Evolutionary conservation across 2,113 vertebrate species (phyloP).

Genomic region (Sminthopsis crassicaudata): DNA sequence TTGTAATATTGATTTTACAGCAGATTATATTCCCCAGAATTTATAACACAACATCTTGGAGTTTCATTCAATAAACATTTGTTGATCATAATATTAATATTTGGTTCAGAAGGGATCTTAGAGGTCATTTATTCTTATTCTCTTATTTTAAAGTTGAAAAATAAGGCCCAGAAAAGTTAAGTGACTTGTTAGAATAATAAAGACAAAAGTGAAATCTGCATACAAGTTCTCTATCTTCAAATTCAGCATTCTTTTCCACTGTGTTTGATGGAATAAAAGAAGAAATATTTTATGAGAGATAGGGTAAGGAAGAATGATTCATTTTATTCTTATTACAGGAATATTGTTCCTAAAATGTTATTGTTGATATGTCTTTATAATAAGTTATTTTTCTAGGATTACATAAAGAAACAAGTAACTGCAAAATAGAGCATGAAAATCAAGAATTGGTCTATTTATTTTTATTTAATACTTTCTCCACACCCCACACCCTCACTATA

Average conservation of each 20-base stretch:
- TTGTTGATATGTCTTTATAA: neutral
- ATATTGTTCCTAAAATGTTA: conserved; percentile 4
- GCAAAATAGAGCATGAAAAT: neutral
- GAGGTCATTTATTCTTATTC: neutral
- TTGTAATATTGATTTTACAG: too few relatives aligned
- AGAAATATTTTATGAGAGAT: neutral
- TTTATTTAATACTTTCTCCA: neutral
- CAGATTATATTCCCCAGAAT: neutral
- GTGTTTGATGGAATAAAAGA: neutral
- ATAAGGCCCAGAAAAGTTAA: neutral
- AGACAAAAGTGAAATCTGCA: neutral
- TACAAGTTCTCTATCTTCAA: neutral
- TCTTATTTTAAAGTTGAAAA: neutral
- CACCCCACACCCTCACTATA: neutral
- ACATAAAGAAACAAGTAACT: neutral
- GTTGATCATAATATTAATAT: neutral
- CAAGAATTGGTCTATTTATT: neutral
- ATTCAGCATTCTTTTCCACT: neutral
- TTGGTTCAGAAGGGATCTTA: neutral
- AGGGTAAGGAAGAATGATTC: neutral
- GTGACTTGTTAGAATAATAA: neutral
- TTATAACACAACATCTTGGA: neutral
- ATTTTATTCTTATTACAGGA: neutral
- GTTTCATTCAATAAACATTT: neutral
- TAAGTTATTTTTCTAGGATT: conserved; percentile 17